Conservation (phyloP, 2,797 vertebrate genomes). For the Australoheros facetus region DNA sequence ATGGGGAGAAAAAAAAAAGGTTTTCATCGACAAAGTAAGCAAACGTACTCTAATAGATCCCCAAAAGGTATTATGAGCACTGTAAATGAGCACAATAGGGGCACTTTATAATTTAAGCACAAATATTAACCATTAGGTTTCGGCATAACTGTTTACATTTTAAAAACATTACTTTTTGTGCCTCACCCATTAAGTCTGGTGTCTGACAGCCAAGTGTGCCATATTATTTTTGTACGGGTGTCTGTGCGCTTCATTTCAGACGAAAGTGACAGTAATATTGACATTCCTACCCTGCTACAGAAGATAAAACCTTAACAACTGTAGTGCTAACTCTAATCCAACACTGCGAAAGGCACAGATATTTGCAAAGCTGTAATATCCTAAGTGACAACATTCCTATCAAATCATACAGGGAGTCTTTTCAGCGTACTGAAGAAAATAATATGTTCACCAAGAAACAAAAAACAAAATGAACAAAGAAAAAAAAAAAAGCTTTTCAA, state of each 20-base stretch:
- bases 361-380: conserved; percentile 79
- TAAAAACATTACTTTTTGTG: conserved; percentile 26
- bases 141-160: conserved; percentile 36
- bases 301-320: conserved; percentile 71
- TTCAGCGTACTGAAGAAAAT: conserved; percentile 58
- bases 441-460: conserved; percentile 35
- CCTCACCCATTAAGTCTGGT: conserved; percentile 52
- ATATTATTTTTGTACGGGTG: conserved; percentile 32
- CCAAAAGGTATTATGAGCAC: not conserved
- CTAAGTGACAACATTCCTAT: conserved; percentile 77
- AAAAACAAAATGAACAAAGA: conserved; percentile 43
- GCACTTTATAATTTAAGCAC: not conserved
- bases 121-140: conserved; percentile 22
- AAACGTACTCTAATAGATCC: not conserved
- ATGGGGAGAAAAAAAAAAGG: not conserved
- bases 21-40: not conserved
- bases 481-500: conserved; percentile 63
- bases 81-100: conserved; percentile 1
- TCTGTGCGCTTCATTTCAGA: conserved; percentile 50
- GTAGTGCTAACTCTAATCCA: conserved; percentile 75
- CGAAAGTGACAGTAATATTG: conserved; percentile 61
- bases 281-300: conserved; percentile 74
- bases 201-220: conserved; percentile 58
- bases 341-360: conserved; percentile 80
- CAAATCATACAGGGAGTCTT: conserved; percentile 72